A percentile compares a stretch with the other conserved stretches of the same genome.
phyloP scores from a whole-genome alignment of 1,140 invertebrate genomes.

The Atta cephalotes region DNA sequence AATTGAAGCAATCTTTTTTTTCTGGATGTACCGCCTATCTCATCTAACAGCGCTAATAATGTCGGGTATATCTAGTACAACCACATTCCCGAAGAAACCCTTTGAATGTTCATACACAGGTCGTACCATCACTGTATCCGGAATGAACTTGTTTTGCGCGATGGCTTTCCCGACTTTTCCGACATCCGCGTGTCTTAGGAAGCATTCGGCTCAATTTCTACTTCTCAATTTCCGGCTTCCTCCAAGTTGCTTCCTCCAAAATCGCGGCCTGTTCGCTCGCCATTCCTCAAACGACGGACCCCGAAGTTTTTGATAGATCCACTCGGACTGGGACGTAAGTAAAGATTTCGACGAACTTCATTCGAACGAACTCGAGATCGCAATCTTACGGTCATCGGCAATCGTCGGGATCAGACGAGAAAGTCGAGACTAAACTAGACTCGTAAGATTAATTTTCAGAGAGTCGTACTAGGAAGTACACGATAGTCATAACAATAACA shows the following conservation, averaged over 20 bases:
- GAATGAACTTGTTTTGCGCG: slow-evolving; percentile 52
- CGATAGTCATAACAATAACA: neutral
- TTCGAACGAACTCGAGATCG: neutral
- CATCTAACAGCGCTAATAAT: slow-evolving; percentile 34
- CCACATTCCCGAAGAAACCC: slow-evolving; percentile 1
- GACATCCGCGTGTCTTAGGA: slow-evolving; percentile 33
- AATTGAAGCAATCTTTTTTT: too few relatives aligned
- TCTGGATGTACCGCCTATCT: neutral
- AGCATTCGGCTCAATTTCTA: slow-evolving; percentile 63
- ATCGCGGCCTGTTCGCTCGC: neutral
- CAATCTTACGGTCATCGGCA: slow-evolving; percentile 1
- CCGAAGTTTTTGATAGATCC: slow-evolving; percentile 59
- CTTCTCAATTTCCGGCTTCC: slow-evolving; percentile 59
- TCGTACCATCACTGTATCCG: neutral
- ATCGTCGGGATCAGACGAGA: neutral
- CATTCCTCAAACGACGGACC: neutral
- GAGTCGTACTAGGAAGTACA: neutral
- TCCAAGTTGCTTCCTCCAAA: neutral
- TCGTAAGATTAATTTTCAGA: slow-evolving; percentile 67
- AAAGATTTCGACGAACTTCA: slow-evolving; percentile 31
- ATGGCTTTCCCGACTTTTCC: slow-evolving; percentile 46
- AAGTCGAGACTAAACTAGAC: slow-evolving; percentile 25
- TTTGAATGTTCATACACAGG: neutral
- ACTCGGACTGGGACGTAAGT: slow-evolving; percentile 22
- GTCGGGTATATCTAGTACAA: neutral